Evolutionary conservation across 2,888 invertebrate species (phyloP).

Genomic region (Coelopa pilipes): DNA sequence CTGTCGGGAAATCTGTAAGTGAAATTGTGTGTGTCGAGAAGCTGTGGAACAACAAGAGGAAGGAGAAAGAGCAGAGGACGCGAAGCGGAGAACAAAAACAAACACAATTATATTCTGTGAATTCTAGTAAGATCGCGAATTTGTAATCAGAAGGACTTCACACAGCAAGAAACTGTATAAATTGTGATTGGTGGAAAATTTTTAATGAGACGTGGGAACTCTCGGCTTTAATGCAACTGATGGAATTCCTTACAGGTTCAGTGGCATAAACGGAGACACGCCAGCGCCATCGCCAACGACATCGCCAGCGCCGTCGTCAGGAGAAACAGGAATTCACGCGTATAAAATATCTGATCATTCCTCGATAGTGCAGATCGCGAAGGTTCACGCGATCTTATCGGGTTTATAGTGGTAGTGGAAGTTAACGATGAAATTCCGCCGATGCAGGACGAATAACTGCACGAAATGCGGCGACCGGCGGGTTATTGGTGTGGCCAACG

Average conservation of each 20-base stretch:
- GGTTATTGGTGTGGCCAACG: too few relatives aligned
- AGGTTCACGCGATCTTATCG: constrained; percentile 31
- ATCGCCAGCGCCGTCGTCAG: background rate
- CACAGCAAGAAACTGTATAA: constrained; percentile 28
- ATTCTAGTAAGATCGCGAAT: constrained; percentile 43
- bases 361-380: constrained; percentile 21
- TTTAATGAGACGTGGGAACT: constrained; percentile 60
- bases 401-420: background rate
- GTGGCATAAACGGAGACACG: constrained; percentile 23
- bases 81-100: constrained; percentile 18
- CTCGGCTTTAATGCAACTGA: constrained; percentile 31
- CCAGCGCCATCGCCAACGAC: constrained; percentile 35
- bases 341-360: constrained; percentile 31
- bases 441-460: constrained; percentile 13
- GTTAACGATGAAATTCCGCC: constrained; percentile 21
- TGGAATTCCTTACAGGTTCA: constrained; percentile 14
- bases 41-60: too few relatives aligned
- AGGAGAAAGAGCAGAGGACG: too few relatives aligned
- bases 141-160: constrained; percentile 40
- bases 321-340: constrained; percentile 31
- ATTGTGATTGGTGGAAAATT: constrained; percentile 46
- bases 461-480: constrained; percentile 10
- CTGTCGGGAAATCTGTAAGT: constrained; percentile 9
- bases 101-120: constrained; percentile 41
- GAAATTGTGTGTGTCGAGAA: constrained; percentile 10